Conservation (phyloP, 2,797 vertebrate species). For the Sebastes umbrosus region DNA sequence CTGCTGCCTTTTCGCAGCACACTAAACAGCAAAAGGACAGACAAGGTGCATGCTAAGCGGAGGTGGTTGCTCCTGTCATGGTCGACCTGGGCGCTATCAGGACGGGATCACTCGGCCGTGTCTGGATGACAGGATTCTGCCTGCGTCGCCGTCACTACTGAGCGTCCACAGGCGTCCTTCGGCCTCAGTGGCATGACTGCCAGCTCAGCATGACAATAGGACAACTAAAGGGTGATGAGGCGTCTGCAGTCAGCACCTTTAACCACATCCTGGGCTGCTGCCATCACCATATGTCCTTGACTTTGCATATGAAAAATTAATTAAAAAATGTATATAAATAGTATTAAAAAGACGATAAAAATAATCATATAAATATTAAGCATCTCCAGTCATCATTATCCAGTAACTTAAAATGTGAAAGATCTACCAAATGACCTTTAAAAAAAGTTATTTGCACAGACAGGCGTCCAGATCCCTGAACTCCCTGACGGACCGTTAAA, state of each 20-base stretch:
- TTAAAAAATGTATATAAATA: not conserved
- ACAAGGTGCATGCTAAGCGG: slow-evolving; percentile 49
- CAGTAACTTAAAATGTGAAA: not conserved
- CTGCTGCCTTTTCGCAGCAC: slow-evolving; percentile 40
- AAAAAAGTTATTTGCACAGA: slow-evolving; percentile 19
- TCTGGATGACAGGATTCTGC: slow-evolving; percentile 56
- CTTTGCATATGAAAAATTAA: not conserved
- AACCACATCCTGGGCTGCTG: slow-evolving; percentile 22
- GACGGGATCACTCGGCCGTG: slow-evolving; percentile 54
- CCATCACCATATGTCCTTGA: slow-evolving; percentile 34
- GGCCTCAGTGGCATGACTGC: slow-evolving; percentile 49
- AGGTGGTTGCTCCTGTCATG: slow-evolving; percentile 63
- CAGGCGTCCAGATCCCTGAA: not conserved
- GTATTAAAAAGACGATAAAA: not conserved
- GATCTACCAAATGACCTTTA: slow-evolving; percentile 17
- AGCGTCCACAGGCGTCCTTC: slow-evolving; percentile 43
- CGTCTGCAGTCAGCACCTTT: slow-evolving; percentile 42
- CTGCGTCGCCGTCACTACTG: slow-evolving; percentile 24
- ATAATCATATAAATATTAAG: not conserved
- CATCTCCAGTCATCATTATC: not conserved
- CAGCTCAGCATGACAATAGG: slow-evolving; percentile 59
- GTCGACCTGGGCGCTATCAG: slow-evolving; percentile 56
- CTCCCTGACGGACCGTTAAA: slow-evolving; percentile 1
- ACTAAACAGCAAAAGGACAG: slow-evolving; percentile 52
- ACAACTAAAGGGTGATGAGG: slow-evolving; percentile 35